phyloP scores from a whole-genome alignment of 2,113 vertebrate genomes.

The Melierax canorus region DNA sequence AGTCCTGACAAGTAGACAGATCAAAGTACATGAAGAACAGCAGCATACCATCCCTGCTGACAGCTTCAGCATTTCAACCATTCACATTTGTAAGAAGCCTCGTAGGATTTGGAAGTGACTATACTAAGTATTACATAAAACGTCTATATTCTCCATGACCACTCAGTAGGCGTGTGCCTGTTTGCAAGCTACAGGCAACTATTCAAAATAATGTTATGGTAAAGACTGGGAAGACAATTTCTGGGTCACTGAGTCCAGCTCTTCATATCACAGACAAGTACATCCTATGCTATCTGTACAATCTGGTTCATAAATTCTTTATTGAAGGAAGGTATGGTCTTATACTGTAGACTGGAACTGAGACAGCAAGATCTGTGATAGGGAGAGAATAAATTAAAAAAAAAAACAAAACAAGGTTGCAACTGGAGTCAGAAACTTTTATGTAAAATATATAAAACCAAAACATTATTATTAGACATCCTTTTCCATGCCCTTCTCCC shows the following conservation, averaged over 20 bases:
- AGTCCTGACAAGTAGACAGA: neutral
- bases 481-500: neutral
- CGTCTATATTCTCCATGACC: neutral
- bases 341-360: neutral
- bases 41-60: neutral
- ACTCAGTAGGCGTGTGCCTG: neutral
- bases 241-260: neutral
- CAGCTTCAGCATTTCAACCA: neutral
- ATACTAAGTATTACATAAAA: neutral
- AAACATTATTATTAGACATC: neutral
- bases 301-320: neutral
- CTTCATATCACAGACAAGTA: neutral
- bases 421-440: neutral
- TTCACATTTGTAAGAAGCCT: neutral
- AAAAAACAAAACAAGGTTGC: neutral
- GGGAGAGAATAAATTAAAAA: neutral
- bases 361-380: neutral
- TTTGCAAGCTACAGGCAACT: neutral
- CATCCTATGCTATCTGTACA: neutral
- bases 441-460: neutral
- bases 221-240: neutral
- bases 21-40: neutral
- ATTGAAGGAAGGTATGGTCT: neutral
- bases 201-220: neutral
- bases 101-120: neutral